Evolutionary conservation across 2,888 invertebrate species (phyloP).

Genomic region (Meghimatium bilineatum): DNA sequence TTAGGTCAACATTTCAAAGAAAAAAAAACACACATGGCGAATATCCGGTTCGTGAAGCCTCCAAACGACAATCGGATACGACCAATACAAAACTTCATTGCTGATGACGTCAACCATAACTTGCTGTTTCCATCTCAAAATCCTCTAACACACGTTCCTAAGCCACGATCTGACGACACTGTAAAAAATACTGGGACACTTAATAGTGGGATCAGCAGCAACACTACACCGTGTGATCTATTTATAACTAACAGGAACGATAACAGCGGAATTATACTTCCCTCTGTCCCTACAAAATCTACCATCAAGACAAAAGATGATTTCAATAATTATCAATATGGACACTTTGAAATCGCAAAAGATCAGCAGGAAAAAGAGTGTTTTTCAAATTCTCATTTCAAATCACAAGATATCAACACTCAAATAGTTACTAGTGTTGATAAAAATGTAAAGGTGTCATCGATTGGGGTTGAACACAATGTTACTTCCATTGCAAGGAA

Average conservation of each 20-base stretch:
- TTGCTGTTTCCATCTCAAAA: not conserved
- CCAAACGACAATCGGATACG: slow-evolving; percentile 31
- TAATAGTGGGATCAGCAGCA: not conserved
- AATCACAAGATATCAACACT: not conserved
- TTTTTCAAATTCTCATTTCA: not conserved
- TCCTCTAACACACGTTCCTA: not conserved
- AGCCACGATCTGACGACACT: not conserved
- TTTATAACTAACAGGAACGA: slow-evolving; percentile 29
- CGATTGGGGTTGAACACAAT: not conserved
- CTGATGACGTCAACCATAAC: slow-evolving; percentile 16
- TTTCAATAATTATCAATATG: not conserved
- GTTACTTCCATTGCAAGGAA: too few relatives aligned
- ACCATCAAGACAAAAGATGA: not conserved
- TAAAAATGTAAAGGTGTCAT: not conserved
- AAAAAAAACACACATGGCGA: slow-evolving; percentile 23
- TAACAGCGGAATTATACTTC: not conserved
- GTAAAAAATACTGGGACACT: not conserved
- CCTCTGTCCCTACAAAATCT: too few relatives aligned
- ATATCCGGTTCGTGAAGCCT: slow-evolving; percentile 38
- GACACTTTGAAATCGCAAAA: not conserved
- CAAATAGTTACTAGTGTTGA: not conserved
- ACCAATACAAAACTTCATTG: not conserved
- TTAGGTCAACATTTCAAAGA: not conserved
- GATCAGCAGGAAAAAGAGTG: not conserved
- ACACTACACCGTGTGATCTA: slow-evolving; percentile 1